phyloP scores from a whole-genome alignment of 2,888 invertebrate genomes.

The Ptilodon capucinus region DNA sequence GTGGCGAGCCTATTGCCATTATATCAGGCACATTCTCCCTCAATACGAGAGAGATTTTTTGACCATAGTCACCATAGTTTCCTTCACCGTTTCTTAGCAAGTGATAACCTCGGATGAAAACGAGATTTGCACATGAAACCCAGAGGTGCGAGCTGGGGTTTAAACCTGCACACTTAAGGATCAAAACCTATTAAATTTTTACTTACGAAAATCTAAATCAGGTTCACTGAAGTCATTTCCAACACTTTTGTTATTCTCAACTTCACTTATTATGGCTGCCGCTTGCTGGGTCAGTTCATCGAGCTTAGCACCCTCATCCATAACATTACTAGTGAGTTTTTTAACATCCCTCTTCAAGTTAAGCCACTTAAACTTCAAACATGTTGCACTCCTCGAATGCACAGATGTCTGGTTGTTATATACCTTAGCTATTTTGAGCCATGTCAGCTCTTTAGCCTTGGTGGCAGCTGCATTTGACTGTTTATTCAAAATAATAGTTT shows the following conservation, averaged over 20 bases:
- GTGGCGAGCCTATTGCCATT: no score
- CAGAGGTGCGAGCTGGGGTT: no score
- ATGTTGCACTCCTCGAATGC: slow-evolving; percentile 47
- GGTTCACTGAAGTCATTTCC: slow-evolving; percentile 21
- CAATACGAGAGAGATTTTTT: no score
- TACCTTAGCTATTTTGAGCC: slow-evolving; percentile 58
- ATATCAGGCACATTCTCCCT: no score
- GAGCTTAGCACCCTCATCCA: slow-evolving; percentile 42
- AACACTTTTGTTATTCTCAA: slow-evolving; percentile 34
- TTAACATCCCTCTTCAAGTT: slow-evolving; percentile 61
- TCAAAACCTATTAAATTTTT: slow-evolving; percentile 8
- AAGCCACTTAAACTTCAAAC: slow-evolving; percentile 65
- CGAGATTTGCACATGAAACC: no score
- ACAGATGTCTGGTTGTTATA: slow-evolving; percentile 55
- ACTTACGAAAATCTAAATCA: slow-evolving; percentile 12
- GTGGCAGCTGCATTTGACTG: slow-evolving; percentile 47
- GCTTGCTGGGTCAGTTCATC: slow-evolving; percentile 47
- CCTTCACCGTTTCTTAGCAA: no score
- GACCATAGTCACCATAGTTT: no score
- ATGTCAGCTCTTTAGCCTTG: slow-evolving; percentile 60
- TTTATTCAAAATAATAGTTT: slow-evolving; percentile 59
- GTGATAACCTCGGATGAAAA: no score
- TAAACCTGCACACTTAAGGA: no score
- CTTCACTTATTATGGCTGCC: slow-evolving; percentile 43
- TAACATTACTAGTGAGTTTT: slow-evolving; percentile 50